Evolutionary conservation across 2,888 invertebrate genomes (phyloP).

Genomic region (Oligia latruncula): DNA sequence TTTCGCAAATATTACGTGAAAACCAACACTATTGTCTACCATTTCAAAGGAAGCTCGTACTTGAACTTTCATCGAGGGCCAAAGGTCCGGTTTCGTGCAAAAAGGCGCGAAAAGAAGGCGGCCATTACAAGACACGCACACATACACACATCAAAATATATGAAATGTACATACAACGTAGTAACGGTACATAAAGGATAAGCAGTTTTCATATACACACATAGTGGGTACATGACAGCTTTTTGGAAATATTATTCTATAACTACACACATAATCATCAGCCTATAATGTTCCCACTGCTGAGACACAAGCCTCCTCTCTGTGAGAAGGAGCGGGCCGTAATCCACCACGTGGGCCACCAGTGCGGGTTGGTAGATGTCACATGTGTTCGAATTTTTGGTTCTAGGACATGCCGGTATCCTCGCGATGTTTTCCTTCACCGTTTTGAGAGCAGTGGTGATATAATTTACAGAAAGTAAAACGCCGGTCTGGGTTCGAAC

Average conservation of each 20-base stretch:
- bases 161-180: neutral
- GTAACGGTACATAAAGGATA: constrained; percentile 4
- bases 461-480: no score
- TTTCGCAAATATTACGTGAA: constrained; percentile 41
- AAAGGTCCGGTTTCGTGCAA: constrained; percentile 52
- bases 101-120: constrained; percentile 52
- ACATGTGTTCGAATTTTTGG: no score
- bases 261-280: no score
- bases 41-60: constrained; percentile 55
- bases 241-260: neutral
- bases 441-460: no score
- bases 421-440: no score
- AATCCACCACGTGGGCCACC: no score
- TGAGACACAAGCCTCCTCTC: no score
- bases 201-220: neutral
- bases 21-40: constrained; percentile 55
- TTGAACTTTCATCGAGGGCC: constrained; percentile 58
- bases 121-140: constrained; percentile 37
- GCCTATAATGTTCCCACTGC: no score
- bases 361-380: no score
- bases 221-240: neutral
- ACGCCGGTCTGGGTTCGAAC: no score
- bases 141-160: neutral
- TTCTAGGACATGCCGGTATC: no score
- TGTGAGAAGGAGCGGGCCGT: no score